phyloP scores from a whole-genome alignment of 2,113 vertebrate genomes.

The Menura novaehollandiae region DNA sequence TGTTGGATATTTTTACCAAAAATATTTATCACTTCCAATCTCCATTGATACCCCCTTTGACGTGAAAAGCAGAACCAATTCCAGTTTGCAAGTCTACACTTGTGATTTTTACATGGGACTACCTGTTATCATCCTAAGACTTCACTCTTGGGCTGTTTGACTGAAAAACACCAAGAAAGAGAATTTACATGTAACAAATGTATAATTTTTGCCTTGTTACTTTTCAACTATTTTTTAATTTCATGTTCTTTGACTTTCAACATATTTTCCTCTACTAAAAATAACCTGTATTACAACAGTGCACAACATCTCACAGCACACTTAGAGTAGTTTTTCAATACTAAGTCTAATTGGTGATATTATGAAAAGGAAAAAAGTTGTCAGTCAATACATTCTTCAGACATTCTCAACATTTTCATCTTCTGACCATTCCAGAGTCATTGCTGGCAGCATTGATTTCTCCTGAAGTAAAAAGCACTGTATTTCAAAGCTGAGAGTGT shows the following conservation, averaged over 20 bases:
- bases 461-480: background rate
- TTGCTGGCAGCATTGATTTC: background rate
- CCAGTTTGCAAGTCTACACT: background rate
- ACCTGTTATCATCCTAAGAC: background rate
- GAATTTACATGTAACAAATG: background rate
- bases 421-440: background rate
- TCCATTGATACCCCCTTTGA: background rate
- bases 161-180: background rate
- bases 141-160: background rate
- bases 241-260: background rate
- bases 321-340: background rate
- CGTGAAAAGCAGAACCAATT: background rate
- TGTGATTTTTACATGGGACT: background rate
- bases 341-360: background rate
- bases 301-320: background rate
- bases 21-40: background rate
- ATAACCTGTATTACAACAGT: background rate
- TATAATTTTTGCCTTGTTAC: background rate
- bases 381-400: rapidly evolving
- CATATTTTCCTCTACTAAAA: background rate
- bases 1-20: background rate
- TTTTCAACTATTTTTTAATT: background rate
- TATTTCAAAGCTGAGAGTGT: background rate
- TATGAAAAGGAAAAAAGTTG: background rate
- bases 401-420: background rate